phyloP scores from a whole-genome alignment of 2,797 vertebrate species.

The Acipenser transmontanus region DNA sequence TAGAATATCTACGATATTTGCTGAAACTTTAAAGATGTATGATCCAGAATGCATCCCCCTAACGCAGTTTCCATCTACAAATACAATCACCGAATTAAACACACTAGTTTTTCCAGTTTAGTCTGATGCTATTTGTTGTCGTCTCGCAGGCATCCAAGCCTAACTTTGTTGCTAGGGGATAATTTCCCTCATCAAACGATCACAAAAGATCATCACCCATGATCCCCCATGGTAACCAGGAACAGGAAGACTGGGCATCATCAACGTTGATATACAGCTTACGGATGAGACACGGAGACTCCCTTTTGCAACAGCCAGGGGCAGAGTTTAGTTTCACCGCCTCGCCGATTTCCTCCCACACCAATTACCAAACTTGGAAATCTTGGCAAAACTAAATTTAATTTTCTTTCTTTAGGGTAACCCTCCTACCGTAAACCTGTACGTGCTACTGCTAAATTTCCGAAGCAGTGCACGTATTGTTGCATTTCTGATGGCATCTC shows the following conservation, averaged over 20 bases:
- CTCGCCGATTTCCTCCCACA: conserved; percentile 67
- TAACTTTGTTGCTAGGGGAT: conserved; percentile 73
- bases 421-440: not conserved
- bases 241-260: conserved; percentile 49
- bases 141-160: conserved; percentile 65
- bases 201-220: conserved; percentile 79
- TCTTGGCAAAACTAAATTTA: not conserved
- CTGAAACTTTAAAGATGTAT: no score
- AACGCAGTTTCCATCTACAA: no score
- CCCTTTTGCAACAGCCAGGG: conserved; percentile 10
- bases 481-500: conserved; percentile 14
- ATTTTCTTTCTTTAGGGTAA: no score
- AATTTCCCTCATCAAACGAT: conserved; percentile 58
- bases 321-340: conserved; percentile 65
- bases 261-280: conserved; percentile 45
- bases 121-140: conserved; percentile 67
- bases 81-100: conserved; percentile 1
- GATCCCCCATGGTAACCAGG: conserved; percentile 63
- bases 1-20: no score
- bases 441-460: not conserved
- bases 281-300: conserved; percentile 32
- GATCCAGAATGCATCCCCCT: no score
- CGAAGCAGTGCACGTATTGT: not conserved
- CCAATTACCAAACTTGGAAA: conserved; percentile 14
- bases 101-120: conserved; percentile 1